These are phyloP conservation scores for Chaenogobius annularis DNA, from an alignment of 2,113 vertebrate species.

Conservation along the genomic window DNA sequence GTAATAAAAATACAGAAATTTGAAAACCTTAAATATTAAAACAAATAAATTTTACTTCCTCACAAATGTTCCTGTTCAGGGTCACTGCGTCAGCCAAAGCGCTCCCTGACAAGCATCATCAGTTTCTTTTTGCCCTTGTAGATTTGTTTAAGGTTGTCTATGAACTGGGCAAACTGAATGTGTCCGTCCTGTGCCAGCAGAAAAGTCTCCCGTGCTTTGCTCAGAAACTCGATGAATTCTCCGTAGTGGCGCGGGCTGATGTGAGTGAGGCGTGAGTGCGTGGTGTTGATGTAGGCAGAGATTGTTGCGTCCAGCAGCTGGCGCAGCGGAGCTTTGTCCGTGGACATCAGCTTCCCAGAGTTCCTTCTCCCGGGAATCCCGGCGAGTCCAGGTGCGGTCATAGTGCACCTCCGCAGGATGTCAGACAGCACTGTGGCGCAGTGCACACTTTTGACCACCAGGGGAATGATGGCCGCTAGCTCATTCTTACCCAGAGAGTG, in stretches of 20 bases:
- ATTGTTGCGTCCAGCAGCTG: slow-evolving; percentile 96
- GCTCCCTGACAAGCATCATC: slow-evolving; percentile 96
- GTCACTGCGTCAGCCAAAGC: slow-evolving; percentile 86
- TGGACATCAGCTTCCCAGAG: slow-evolving; percentile 97
- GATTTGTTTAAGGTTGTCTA: slow-evolving; percentile 99
- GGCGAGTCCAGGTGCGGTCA: slow-evolving; percentile 92
- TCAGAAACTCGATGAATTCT: slow-evolving; percentile 98
- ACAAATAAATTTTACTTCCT: slow-evolving; percentile 48
- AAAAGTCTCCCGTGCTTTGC: slow-evolving; percentile 96
- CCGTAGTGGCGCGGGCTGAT: slow-evolving; percentile 98
- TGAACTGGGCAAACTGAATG: slow-evolving; percentile 97
- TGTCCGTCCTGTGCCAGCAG: slow-evolving; percentile 95
- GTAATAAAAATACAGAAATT: slow-evolving; percentile 48
- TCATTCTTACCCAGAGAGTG: slow-evolving; percentile 99
- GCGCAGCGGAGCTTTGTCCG: slow-evolving; percentile 94
- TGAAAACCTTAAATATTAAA: slow-evolving; percentile 65
- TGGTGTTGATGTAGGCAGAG: slow-evolving; percentile 97
- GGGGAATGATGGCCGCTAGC: slow-evolving; percentile 93
- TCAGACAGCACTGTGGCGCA: slow-evolving; percentile 97
- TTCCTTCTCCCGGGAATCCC: slow-evolving; percentile 95
- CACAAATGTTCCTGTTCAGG: slow-evolving; percentile 32
- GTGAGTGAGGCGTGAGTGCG: slow-evolving; percentile 96
- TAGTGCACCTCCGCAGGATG: slow-evolving; percentile 95
- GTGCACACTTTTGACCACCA: slow-evolving; percentile 98
- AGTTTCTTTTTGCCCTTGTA: slow-evolving; percentile 99